Conservation (phyloP, 2,888 invertebrate species). For the Cheilosia variabilis region DNA sequence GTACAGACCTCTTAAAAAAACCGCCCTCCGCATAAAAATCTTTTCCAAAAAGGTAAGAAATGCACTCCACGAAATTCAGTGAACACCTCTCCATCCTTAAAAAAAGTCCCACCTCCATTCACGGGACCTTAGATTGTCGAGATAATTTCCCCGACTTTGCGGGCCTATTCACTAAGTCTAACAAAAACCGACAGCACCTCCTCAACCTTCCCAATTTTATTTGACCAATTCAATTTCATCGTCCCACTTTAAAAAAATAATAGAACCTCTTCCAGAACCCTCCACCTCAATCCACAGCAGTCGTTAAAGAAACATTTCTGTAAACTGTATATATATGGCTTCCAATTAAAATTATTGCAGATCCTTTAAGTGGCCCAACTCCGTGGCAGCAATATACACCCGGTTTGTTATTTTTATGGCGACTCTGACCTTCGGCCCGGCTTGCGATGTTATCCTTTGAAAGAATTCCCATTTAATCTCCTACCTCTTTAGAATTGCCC, state of each 20-base stretch:
- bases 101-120: too few species aligned
- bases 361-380: conserved; percentile 45
- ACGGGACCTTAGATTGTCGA: too few species aligned
- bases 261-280: conserved; percentile 9
- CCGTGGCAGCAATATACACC: conserved; percentile 24
- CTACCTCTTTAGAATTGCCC: conserved; percentile 46
- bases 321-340: conserved; percentile 61
- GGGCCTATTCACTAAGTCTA: too few species aligned
- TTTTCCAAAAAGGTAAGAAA: too few species aligned
- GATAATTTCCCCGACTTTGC: too few species aligned
- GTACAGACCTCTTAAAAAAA: too few species aligned
- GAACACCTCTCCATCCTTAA: too few species aligned
- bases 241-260: neutral
- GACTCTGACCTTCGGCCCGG: conserved; percentile 45
- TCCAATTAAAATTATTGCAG: conserved; percentile 69
- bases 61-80: too few species aligned
- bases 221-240: too few species aligned
- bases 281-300: conserved; percentile 32
- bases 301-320: conserved; percentile 44
- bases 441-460: conserved; percentile 17
- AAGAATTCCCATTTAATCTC: conserved; percentile 37
- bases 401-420: conserved; percentile 57
- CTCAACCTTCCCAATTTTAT: too few species aligned
- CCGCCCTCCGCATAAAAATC: too few species aligned
- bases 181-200: too few species aligned